Evolutionary conservation across 1,140 invertebrate species (phyloP).

Genomic region (Lasioglossum albipes): DNA sequence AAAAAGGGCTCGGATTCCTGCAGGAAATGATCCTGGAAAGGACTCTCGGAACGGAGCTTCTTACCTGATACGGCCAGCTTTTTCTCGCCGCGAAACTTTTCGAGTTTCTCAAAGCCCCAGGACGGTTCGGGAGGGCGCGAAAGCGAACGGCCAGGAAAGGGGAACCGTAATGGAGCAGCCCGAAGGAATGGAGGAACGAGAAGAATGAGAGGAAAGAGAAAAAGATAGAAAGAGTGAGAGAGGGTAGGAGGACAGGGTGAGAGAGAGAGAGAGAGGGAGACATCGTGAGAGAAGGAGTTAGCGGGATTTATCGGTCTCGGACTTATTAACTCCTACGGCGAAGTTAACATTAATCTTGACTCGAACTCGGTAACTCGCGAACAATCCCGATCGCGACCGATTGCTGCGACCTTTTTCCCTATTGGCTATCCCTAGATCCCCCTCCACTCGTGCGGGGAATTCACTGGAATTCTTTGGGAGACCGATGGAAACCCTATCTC

Average conservation of each 20-base stretch:
- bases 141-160: slow-evolving; percentile 36
- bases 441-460: neutral
- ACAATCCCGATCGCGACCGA: slow-evolving; percentile 61
- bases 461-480: neutral
- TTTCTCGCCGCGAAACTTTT: slow-evolving; percentile 61
- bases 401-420: slow-evolving; percentile 55
- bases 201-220: slow-evolving; percentile 19
- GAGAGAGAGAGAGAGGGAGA: neutral
- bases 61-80: slow-evolving; percentile 55
- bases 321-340: slow-evolving; percentile 63
- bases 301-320: slow-evolving; percentile 60
- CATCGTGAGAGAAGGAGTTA: slow-evolving; percentile 15
- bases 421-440: slow-evolving; percentile 17
- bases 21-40: slow-evolving; percentile 54
- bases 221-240: neutral
- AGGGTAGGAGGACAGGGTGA: neutral
- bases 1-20: slow-evolving; percentile 51
- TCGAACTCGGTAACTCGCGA: slow-evolving; percentile 61
- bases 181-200: slow-evolving; percentile 29
- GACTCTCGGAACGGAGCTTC: slow-evolving; percentile 49
- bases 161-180: slow-evolving; percentile 49
- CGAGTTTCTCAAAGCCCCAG: slow-evolving; percentile 59
- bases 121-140: slow-evolving; percentile 43
- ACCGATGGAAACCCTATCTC: slow-evolving; percentile 7
- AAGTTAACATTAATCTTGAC: slow-evolving; percentile 65